A percentile compares a stretch with the other conserved stretches of the same genome.
These are phyloP conservation scores for Latrodectus geometricus DNA, from an alignment of 1,140 invertebrate species.

Conservation along the genomic window DNA sequence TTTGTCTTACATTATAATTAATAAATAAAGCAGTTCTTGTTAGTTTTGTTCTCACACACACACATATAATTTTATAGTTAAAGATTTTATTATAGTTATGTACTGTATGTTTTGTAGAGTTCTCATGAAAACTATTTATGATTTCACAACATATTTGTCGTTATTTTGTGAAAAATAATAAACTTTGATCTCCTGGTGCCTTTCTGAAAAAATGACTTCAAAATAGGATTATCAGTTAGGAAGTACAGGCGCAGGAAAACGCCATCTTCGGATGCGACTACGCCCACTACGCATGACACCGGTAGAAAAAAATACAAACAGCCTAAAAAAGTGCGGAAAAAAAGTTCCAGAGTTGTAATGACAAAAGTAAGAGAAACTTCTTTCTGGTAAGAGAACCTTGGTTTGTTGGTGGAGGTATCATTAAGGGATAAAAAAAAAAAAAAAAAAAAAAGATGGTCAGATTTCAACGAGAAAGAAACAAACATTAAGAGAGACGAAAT, in stretches of 20 bases:
- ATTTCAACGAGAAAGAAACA: neutral
- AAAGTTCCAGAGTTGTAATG: neutral
- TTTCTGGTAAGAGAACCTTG: neutral
- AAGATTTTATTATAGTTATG: too few relatives aligned
- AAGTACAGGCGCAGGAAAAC: neutral
- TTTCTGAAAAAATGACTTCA: too few relatives aligned
- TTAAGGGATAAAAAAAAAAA: constrained; percentile 8
- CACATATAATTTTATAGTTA: too few relatives aligned
- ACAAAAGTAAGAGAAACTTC: constrained; percentile 1
- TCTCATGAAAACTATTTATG: too few relatives aligned
- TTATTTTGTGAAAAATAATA: too few relatives aligned
- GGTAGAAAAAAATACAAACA: neutral
- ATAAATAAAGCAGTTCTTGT: too few relatives aligned
- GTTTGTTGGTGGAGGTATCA: constrained; percentile 17
- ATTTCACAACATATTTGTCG: too few relatives aligned
- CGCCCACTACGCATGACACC: neutral
- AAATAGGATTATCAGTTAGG: too few relatives aligned
- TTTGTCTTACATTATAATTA: too few relatives aligned
- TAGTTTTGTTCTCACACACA: too few relatives aligned
- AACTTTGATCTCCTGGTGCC: too few relatives aligned
- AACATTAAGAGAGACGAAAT: neutral
- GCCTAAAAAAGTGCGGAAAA: neutral
- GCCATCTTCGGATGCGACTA: neutral
- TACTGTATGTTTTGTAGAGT: too few relatives aligned
- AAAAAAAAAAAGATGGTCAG: neutral